These are phyloP conservation scores for Drosophila simulans DNA, from an alignment of 1,140 invertebrate species.

Conservation along the genomic window DNA sequence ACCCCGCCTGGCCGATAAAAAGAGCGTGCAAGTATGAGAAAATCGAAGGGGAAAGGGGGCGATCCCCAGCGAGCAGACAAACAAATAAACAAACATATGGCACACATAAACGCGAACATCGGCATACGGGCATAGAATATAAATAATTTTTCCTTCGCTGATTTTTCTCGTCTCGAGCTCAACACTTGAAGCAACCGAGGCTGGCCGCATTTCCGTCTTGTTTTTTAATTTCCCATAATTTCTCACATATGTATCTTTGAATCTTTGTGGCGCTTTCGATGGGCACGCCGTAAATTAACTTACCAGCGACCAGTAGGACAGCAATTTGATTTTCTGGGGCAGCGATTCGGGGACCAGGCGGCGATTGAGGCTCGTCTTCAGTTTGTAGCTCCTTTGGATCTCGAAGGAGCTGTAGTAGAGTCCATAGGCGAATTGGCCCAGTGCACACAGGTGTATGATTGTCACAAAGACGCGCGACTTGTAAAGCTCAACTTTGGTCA, in stretches of 20 bases:
- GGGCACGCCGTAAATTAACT: conserved; percentile 61
- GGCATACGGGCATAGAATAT: conserved; percentile 40
- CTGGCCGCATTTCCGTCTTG: conserved; percentile 56
- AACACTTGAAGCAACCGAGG: conserved; percentile 61
- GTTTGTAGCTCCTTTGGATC: conserved; percentile 74
- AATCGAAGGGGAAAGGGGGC: neutral
- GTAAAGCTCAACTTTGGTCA: conserved; percentile 84
- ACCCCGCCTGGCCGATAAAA: conserved; percentile 41
- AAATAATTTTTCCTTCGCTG: conserved; percentile 29
- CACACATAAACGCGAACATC: conserved; percentile 61
- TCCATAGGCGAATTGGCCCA: conserved; percentile 81
- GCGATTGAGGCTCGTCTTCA: conserved; percentile 63
- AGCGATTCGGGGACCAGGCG: conserved; percentile 73
- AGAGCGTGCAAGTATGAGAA: neutral
- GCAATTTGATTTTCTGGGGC: conserved; percentile 85
- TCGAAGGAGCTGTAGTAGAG: conserved; percentile 78
- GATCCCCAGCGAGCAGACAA: conserved; percentile 37
- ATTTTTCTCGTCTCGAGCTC: conserved; percentile 26
- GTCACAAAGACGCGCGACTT: conserved; percentile 83
- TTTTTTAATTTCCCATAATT: conserved; percentile 48
- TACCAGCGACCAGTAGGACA: conserved; percentile 87
- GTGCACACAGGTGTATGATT: conserved; percentile 78
- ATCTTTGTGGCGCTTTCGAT: conserved; percentile 14
- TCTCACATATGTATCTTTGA: conserved; percentile 6
- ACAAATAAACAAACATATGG: conserved; percentile 70